Conservation (phyloP, 2,113 vertebrate species). For the Sylvia atricapilla region DNA sequence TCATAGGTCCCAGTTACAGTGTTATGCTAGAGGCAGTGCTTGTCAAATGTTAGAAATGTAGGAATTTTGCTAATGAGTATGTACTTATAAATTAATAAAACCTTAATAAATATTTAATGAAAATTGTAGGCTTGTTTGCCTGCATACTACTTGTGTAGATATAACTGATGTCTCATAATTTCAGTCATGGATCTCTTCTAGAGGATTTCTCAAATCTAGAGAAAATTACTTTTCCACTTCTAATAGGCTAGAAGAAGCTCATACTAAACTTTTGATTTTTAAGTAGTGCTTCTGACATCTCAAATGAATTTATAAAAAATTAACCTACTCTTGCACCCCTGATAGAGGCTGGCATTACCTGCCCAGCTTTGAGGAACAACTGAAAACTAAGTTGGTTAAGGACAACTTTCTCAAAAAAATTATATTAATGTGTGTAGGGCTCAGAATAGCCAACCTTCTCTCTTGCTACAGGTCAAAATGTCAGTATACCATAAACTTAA, state of each 20-base stretch:
- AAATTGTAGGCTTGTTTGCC: not conserved
- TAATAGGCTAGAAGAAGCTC: not conserved
- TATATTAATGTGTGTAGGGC: not conserved
- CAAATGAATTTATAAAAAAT: not conserved
- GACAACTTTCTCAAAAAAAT: not conserved
- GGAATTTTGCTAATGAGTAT: constrained; percentile 52
- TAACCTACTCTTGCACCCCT: not conserved
- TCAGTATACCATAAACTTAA: not conserved
- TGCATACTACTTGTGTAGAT: not conserved
- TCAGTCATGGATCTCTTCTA: not conserved
- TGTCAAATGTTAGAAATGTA: constrained; percentile 39
- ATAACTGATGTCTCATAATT: not conserved
- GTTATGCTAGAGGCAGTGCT: constrained; percentile 28
- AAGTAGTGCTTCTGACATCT: not conserved
- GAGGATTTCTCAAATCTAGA: not conserved
- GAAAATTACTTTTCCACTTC: not conserved
- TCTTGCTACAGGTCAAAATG: not conserved
- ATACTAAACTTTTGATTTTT: not conserved
- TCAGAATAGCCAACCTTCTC: not conserved
- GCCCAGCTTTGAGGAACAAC: not conserved
- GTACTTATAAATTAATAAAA: constrained; percentile 56
- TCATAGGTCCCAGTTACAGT: not conserved
- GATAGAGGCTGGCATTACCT: not conserved
- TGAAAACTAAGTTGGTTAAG: not conserved
- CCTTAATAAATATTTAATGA: constrained; percentile 20